Conservation (phyloP, 92 coral and sea anemone species). For the Umimayanthus kanabou region DNA sequence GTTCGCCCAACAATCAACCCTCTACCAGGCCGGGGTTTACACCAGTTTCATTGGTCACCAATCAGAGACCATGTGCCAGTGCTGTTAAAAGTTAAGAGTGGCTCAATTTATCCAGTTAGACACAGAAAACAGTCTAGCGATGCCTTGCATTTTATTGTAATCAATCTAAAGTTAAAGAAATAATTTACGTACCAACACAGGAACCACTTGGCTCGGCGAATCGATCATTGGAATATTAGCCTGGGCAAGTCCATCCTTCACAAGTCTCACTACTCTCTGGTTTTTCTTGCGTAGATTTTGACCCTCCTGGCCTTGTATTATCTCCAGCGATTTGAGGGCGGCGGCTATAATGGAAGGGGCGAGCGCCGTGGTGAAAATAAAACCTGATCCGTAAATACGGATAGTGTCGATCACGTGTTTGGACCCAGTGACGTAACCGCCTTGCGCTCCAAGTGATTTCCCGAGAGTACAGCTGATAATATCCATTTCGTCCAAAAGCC, state of each 20-base stretch:
- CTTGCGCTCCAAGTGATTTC: slow-evolving; percentile 7
- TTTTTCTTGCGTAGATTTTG: background rate
- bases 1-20: too few species aligned
- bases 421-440: slow-evolving; percentile 15
- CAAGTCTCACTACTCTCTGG: slow-evolving; percentile 1
- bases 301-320: slow-evolving; percentile 5
- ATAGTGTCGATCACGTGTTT: slow-evolving; percentile 15
- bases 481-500: slow-evolving; percentile 21
- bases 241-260: background rate
- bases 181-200: background rate
- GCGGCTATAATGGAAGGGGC: slow-evolving; percentile 58
- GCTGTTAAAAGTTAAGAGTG: background rate
- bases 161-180: background rate
- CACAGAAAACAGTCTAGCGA: background rate
- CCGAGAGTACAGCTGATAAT: slow-evolving; percentile 26
- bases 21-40: background rate
- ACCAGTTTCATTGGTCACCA: too few species aligned
- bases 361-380: slow-evolving; percentile 93
- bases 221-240: background rate
- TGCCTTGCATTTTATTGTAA: too few species aligned
- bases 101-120: too few species aligned
- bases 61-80: too few species aligned
- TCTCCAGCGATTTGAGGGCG: slow-evolving; percentile 4
- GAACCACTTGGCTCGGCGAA: background rate
- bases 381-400: slow-evolving; percentile 34